Evolutionary conservation across 2,797 vertebrate species (phyloP).

Genomic region (Spinus pinus): DNA sequence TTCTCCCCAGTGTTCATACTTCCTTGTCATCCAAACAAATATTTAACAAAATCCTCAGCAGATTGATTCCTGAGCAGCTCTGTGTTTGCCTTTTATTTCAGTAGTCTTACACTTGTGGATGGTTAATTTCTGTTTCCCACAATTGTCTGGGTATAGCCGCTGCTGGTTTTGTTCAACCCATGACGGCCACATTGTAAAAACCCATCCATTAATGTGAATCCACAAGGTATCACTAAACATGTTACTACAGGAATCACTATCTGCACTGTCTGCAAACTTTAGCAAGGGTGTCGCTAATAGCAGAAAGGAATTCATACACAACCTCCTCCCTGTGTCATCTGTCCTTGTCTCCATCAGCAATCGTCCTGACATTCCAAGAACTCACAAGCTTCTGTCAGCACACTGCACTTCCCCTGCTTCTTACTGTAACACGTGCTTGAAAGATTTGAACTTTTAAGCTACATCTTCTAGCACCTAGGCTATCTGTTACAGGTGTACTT

Average conservation of each 20-base stretch:
- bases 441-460: background rate
- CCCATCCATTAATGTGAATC: background rate
- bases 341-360: background rate
- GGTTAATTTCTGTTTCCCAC: background rate
- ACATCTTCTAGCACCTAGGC: background rate
- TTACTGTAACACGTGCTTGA: accelerated
- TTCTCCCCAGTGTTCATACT: background rate
- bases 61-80: background rate
- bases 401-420: background rate
- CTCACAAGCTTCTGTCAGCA: background rate
- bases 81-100: background rate
- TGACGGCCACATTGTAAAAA: background rate
- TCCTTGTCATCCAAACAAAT: background rate
- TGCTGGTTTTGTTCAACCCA: background rate
- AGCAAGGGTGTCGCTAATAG: background rate
- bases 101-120: background rate
- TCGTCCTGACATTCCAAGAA: background rate
- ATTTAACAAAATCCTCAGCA: background rate
- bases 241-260: background rate
- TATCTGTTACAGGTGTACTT: background rate
- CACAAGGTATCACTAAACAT: background rate
- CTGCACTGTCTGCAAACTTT: background rate
- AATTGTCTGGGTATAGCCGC: background rate
- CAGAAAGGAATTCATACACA: background rate
- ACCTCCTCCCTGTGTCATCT: background rate